Conservation (phyloP, 1,140 invertebrate species). For the Phymorhynchus buccinoides region DNA sequence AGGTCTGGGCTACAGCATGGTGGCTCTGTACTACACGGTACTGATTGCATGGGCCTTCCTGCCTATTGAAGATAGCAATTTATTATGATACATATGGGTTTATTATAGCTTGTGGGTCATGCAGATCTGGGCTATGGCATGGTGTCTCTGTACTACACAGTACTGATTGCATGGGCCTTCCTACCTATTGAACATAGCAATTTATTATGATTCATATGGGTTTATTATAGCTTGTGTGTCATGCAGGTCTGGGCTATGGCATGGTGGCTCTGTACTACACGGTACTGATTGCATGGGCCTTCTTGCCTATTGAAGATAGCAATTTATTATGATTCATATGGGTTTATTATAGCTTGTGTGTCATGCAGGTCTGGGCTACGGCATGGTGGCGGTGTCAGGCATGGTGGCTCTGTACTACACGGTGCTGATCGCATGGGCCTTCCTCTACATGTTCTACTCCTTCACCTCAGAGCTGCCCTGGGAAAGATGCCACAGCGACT, state of each 20-base stretch:
- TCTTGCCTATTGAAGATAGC: too few relatives aligned
- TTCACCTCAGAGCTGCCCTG: conserved; percentile 82
- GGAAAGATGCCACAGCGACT: conserved; percentile 79
- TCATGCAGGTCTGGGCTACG: conserved; percentile 84
- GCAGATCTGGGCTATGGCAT: conserved; percentile 85
- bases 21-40: conserved; percentile 84
- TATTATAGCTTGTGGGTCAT: too few relatives aligned
- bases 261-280: conserved; percentile 85
- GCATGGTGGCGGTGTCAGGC: conserved; percentile 86
- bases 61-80: too few relatives aligned
- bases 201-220: too few relatives aligned
- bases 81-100: too few relatives aligned
- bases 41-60: conserved; percentile 89
- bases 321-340: too few relatives aligned
- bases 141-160: conserved; percentile 83
- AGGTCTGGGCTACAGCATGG: conserved; percentile 86
- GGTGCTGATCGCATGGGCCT: conserved; percentile 88
- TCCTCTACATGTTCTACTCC: conserved; percentile 86
- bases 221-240: too few relatives aligned
- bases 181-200: too few relatives aligned
- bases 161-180: conserved; percentile 89
- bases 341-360: too few relatives aligned
- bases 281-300: conserved; percentile 87
- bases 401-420: conserved; percentile 85
- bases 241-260: conserved; percentile 84